Evolutionary conservation across 2,113 vertebrate species (phyloP).

Genomic region (Camarhynchus parvulus): DNA sequence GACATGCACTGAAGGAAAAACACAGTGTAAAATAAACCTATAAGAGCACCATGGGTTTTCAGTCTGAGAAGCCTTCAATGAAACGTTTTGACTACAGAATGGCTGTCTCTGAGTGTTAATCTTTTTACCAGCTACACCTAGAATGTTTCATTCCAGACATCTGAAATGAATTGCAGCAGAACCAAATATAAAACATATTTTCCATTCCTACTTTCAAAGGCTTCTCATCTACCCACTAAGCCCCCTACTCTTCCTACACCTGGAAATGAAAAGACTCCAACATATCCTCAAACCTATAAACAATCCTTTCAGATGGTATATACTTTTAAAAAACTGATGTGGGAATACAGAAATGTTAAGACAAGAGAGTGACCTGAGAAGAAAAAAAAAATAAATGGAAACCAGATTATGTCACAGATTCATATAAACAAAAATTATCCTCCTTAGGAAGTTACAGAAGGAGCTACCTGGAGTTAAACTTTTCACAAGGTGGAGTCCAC

Average conservation of each 20-base stretch:
- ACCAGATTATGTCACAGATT: neutral
- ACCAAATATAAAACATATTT: constrained; percentile 36
- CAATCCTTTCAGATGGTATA: neutral
- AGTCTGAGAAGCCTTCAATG: neutral
- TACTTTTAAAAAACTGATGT: neutral
- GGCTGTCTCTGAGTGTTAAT: neutral
- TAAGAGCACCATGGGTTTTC: constrained; percentile 8
- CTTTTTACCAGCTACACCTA: neutral
- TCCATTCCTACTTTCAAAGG: constrained; percentile 43
- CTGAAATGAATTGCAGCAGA: constrained; percentile 6
- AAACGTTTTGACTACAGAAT: neutral
- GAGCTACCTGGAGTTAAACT: neutral
- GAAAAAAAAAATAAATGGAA: neutral
- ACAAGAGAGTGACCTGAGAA: neutral
- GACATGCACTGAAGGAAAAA: neutral
- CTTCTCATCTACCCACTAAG: constrained; percentile 17
- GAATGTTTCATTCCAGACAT: constrained; percentile 17
- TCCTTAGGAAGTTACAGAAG: neutral
- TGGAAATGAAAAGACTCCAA: constrained; percentile 22
- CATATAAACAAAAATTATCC: neutral
- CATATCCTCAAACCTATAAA: neutral
- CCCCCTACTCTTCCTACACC: neutral
- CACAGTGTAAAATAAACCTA: neutral
- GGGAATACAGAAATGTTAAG: neutral
- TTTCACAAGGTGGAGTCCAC: neutral